These are phyloP conservation scores for Heliconius sara DNA, from an alignment of 2,888 invertebrate genomes.

Conservation along the genomic window DNA sequence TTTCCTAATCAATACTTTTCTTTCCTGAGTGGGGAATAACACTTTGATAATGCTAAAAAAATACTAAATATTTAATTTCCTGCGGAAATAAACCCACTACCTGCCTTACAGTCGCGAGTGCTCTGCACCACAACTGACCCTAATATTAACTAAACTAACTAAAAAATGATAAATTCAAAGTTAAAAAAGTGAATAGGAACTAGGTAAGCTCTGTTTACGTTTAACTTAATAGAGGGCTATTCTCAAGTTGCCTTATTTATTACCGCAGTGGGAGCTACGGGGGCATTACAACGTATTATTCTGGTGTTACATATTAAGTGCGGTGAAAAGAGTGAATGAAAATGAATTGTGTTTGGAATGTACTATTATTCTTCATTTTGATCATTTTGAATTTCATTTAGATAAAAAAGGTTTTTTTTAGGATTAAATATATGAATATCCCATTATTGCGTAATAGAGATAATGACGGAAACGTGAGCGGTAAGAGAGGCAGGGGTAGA, in stretches of 20 bases:
- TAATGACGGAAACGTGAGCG: no score
- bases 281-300: slow-evolving; percentile 33
- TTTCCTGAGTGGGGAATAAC: no score
- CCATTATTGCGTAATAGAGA: no score
- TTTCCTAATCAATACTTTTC: no score
- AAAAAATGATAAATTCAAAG: slow-evolving; percentile 13
- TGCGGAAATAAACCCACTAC: no score
- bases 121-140: no score
- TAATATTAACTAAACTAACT: neutral
- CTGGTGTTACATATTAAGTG: slow-evolving; percentile 37
- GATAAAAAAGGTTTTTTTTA: neutral
- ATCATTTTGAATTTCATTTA: neutral
- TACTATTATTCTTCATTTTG: slow-evolving; percentile 23
- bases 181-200: slow-evolving; percentile 38
- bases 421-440: no score
- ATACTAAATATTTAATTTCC: no score
- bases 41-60: no score
- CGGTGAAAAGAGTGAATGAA: slow-evolving; percentile 31
- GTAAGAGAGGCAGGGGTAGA: no score
- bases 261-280: slow-evolving; percentile 36
- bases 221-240: slow-evolving; percentile 41
- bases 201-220: slow-evolving; percentile 43
- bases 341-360: slow-evolving; percentile 26
- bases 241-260: slow-evolving; percentile 48
- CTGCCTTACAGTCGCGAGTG: no score